Evolutionary conservation across 2,888 invertebrate species (phyloP), one percentile per base, ranked within the genome.

Genomic region (Sussaba pulchella): DNA sequence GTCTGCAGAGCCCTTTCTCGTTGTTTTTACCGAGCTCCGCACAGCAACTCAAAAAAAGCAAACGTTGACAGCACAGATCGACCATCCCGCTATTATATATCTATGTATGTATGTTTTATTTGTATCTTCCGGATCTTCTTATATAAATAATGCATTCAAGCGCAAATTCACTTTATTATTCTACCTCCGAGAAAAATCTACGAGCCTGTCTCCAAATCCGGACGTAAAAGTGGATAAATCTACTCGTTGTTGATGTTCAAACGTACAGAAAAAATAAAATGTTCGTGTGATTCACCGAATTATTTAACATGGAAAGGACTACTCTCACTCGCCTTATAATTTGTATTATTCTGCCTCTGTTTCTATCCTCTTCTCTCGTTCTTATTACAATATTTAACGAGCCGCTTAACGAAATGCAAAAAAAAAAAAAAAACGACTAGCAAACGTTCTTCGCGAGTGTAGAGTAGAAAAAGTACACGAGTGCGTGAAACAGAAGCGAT

Each of bases 401-500:
- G 43, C 2, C 2, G 43, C n/a, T 43, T 3, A 10, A 43, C 6
- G 10, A 43, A 43, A 43, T 43, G 10, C 43, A 43, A 2, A 12
- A 43, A 9, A 36, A 6, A 36, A 6, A 36, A 6, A 36, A 36
- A 36, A 36, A 9, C 4, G 4, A n/a, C n/a, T n/a, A n/a, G n/a
- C n/a, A n/a, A n/a, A n/a, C n/a, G n/a, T n/a, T n/a, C n/a, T n/a
- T n/a, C n/a, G n/a, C n/a, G n/a, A n/a, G n/a, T n/a, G n/a, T n/a
- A n/a, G n/a, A n/a, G n/a, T n/a, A n/a, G n/a, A n/a, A n/a, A n/a
- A n/a, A 10, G 43, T 45, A 21, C n/a, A 14, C 41, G 52, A 54
- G 47, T 54, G 14, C 17, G 39, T 71, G 47, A 47, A 57, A 77
- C 59, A 77, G 39, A 50, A 64, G 50, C 74, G 70, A 50, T 70